phyloP scores from a whole-genome alignment of 2,888 invertebrate genomes.

The Pelosia muscerda region DNA sequence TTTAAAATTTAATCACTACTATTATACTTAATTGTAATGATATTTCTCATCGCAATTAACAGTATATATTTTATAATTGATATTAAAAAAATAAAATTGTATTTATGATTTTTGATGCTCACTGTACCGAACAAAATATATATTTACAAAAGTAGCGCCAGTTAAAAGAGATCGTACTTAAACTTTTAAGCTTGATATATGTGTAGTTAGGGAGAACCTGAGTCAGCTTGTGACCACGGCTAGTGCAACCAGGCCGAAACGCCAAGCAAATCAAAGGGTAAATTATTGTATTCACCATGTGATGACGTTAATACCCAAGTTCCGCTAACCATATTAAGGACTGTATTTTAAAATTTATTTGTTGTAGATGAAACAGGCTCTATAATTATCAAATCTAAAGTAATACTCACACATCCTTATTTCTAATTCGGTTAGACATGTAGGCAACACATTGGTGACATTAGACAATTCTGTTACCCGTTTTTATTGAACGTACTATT shows the following conservation, averaged over 20 bases:
- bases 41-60: background rate
- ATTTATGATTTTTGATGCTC: background rate
- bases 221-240: too few relatives aligned
- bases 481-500: constrained; percentile 7
- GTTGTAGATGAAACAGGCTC: constrained; percentile 11
- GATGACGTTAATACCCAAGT: too few relatives aligned
- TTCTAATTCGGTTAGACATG: constrained; percentile 79
- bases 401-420: constrained; percentile 82
- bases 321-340: too few relatives aligned
- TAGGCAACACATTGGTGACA: constrained; percentile 60
- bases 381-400: constrained; percentile 20
- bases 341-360: background rate
- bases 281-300: too few relatives aligned
- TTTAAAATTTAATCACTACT: too few relatives aligned
- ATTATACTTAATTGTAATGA: background rate
- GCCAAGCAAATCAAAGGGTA: too few relatives aligned
- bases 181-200: too few relatives aligned
- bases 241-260: too few relatives aligned
- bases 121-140: background rate
- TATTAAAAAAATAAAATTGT: background rate
- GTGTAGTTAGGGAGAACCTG: too few relatives aligned
- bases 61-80: background rate
- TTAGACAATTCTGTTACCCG: constrained; percentile 50
- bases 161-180: background rate
- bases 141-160: background rate